Evolutionary conservation across 2,888 invertebrate genomes (phyloP).

Genomic region (Andrena hattorfiana): DNA sequence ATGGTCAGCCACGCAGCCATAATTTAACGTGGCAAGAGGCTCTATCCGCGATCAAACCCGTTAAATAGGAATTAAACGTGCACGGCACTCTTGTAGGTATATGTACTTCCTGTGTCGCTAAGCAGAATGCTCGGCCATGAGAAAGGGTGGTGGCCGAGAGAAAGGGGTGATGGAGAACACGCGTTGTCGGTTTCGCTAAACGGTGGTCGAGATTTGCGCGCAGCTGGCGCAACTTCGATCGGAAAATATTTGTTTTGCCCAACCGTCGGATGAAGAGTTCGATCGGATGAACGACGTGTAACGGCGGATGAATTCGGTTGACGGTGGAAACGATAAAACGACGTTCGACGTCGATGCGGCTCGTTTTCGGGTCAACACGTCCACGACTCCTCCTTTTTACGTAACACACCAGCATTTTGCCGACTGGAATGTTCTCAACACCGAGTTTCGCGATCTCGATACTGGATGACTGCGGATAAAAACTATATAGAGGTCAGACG

Average conservation of each 20-base stretch:
- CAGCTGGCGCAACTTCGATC: slow-evolving; percentile 45
- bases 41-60: background rate
- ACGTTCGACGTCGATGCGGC: slow-evolving; percentile 3
- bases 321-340: slow-evolving; percentile 29
- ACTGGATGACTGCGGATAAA: background rate
- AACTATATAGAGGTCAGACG: background rate
- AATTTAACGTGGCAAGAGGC: background rate
- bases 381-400: background rate
- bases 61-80: slow-evolving; percentile 30
- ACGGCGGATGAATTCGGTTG: slow-evolving; percentile 57
- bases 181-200: slow-evolving; percentile 52
- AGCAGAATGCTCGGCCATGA: slow-evolving; percentile 24
- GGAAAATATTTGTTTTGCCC: slow-evolving; percentile 66
- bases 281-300: slow-evolving; percentile 42
- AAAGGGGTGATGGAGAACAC: slow-evolving; percentile 34
- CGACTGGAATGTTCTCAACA: too few species aligned
- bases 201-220: slow-evolving; percentile 51
- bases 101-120: slow-evolving; percentile 4
- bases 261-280: slow-evolving; percentile 21
- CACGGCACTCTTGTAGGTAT: background rate
- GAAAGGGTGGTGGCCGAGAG: slow-evolving; percentile 21
- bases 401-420: background rate
- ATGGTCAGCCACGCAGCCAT: background rate
- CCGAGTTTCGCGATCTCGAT: background rate
- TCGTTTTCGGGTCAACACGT: background rate